phyloP scores from a whole-genome alignment of 2,888 invertebrate species.

The Thelaira solivaga region DNA sequence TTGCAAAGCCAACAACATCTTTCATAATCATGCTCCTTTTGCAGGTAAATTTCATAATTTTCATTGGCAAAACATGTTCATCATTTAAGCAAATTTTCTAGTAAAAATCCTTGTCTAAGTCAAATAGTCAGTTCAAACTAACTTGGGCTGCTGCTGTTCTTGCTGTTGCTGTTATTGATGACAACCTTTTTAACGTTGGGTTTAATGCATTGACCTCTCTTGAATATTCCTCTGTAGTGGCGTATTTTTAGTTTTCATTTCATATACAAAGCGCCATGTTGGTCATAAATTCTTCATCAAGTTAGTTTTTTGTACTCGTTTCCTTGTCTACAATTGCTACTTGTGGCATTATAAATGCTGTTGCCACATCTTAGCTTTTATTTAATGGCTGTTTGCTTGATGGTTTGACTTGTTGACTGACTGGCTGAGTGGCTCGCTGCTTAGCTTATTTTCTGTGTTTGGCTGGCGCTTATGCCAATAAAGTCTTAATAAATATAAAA shows the following conservation, averaged over 20 bases:
- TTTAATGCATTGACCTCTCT: slow-evolving; percentile 54
- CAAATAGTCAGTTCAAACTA: slow-evolving; percentile 1
- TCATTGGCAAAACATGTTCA: slow-evolving; percentile 15
- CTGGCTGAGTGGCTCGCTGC: not conserved
- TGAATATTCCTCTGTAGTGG: slow-evolving; percentile 35
- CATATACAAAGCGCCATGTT: slow-evolving; percentile 51
- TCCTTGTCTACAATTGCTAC: slow-evolving; percentile 49
- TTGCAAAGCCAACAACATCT: not conserved
- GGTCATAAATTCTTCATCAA: slow-evolving; percentile 54
- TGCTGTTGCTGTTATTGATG: slow-evolving; percentile 23
- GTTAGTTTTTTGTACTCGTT: slow-evolving; percentile 20
- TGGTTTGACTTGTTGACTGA: slow-evolving; percentile 10
- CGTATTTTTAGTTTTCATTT: too few relatives aligned
- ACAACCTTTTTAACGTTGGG: slow-evolving; percentile 54
- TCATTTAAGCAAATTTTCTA: slow-evolving; percentile 31
- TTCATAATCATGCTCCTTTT: slow-evolving; percentile 27
- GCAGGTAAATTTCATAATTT: slow-evolving; percentile 30
- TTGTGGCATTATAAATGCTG: slow-evolving; percentile 6
- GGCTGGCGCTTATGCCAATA: slow-evolving; percentile 39
- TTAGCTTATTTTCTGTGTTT: too few relatives aligned
- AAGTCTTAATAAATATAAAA: slow-evolving; percentile 57
- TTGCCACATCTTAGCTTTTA: not conserved
- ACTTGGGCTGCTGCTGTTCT: not conserved
- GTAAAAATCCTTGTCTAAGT: slow-evolving; percentile 27
- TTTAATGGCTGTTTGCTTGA: slow-evolving; percentile 22